These are phyloP conservation scores for Sminthopsis crassicaudata DNA, from an alignment of 2,113 vertebrate species.

Conservation along the genomic window DNA sequence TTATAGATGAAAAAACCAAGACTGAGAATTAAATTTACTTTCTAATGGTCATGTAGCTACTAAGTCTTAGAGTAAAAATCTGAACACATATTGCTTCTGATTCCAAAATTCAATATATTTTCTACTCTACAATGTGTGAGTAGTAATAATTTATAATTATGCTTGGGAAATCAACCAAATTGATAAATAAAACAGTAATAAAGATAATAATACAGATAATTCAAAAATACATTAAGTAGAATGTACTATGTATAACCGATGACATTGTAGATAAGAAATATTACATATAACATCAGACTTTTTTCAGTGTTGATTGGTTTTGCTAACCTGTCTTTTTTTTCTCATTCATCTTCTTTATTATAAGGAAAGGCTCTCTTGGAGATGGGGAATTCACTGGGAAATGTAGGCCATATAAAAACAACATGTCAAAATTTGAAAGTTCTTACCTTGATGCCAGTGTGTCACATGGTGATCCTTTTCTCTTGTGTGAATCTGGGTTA, in stretches of 20 bases:
- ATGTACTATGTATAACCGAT: not conserved
- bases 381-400: not conserved
- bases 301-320: not conserved
- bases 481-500: constrained; percentile 93
- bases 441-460: constrained; percentile 92
- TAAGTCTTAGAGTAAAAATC: not conserved
- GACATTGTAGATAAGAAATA: not conserved
- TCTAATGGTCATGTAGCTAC: not conserved
- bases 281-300: not conserved
- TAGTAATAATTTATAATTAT: not conserved
- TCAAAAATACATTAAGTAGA: constrained; percentile 1
- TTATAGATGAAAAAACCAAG: not conserved
- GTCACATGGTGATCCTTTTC: constrained; percentile 94
- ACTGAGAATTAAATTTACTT: not conserved
- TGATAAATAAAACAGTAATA: constrained; percentile 45
- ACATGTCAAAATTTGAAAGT: not conserved
- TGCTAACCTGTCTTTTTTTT: not conserved
- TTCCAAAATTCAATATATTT: not conserved
- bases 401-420: not conserved
- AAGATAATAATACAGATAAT: constrained; percentile 58
- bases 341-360: not conserved
- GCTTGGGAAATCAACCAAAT: constrained; percentile 12
- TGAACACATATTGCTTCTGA: not conserved
- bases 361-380: not conserved
- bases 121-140: not conserved